Evolutionary conservation across 2,797 vertebrate species (phyloP).

Genomic region (Melanogrammus aeglefinus): DNA sequence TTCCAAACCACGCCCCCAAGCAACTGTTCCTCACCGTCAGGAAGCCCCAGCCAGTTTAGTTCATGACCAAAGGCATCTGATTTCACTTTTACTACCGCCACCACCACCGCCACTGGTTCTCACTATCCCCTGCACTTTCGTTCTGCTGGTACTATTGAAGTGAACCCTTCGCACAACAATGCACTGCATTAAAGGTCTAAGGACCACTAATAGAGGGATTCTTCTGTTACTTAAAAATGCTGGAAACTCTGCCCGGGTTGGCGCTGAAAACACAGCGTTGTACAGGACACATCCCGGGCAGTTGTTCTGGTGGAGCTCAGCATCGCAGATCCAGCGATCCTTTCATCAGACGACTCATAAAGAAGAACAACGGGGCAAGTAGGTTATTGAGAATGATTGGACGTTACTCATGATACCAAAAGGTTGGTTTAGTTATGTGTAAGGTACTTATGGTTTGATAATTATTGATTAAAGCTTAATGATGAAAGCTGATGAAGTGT

Average conservation of each 20-base stretch:
- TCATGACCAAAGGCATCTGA: neutral
- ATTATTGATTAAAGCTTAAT: neutral
- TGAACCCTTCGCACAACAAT: slow-evolving; percentile 50
- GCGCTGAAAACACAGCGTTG: slow-evolving; percentile 51
- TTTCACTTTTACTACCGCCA: neutral
- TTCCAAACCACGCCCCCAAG: slow-evolving; percentile 51
- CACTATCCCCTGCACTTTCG: neutral
- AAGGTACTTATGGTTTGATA: neutral
- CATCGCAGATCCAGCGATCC: slow-evolving; percentile 59
- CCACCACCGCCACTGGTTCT: neutral
- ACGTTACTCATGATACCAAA: no score
- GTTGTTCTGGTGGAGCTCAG: slow-evolving; percentile 49
- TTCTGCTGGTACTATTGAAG: neutral
- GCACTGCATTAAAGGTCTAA: slow-evolving; percentile 70
- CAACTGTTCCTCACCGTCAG: slow-evolving; percentile 39
- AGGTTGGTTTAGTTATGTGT: slow-evolving; percentile 22
- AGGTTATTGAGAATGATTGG: slow-evolving; percentile 28
- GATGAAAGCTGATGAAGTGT: neutral
- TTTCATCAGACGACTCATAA: slow-evolving; percentile 47
- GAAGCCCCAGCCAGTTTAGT: neutral
- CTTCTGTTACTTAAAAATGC: slow-evolving; percentile 64
- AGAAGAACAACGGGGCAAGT: slow-evolving; percentile 62
- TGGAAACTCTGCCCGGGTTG: slow-evolving; percentile 50
- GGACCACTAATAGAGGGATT: slow-evolving; percentile 59
- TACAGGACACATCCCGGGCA: slow-evolving; percentile 53